Evolutionary conservation across 2,113 vertebrate genomes (phyloP), one percentile per base, ranked within the genome.

Genomic region (Loxodonta africana): DNA sequence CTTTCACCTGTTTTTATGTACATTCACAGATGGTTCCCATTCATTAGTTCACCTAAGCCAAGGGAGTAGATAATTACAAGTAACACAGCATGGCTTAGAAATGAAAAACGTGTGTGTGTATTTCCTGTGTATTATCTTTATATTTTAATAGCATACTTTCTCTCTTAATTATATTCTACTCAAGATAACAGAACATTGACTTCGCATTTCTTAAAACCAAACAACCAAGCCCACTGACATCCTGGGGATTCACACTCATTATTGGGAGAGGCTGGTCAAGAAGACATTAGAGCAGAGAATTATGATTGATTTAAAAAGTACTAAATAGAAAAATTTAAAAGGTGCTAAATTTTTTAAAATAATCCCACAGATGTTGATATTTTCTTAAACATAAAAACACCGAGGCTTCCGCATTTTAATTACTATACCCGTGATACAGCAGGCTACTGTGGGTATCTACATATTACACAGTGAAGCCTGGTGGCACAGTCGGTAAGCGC

Each of bases 301-400:
- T 9, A 86, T 2, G 74, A 28, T 1, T 89, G 62, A 93, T 18
- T 62, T 74, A 37, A 86, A 92, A 46, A n/a, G 67, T 30, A 86
- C 44, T 73, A 96, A 84, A 57, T 81, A 81, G 80, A 37, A 84
- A 17, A 73, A 30, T 80, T 51, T 51, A 51, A 44, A 46, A 67
- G 30, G 37, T 74, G 15, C 60, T 21, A 25, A 37, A 2, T 37
- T 37, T 37, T 37, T 37, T 37, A 37, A 37, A 37, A n/a, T 30
- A 80, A 53, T n/a, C 17, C 44, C 11, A 73, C 4, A 26, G 37
- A 87, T 37, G 37, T 10, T 53, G 57, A 44, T 23, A 83, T 74
- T 74, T 76, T 93, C 41, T 90, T 87, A 89, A 57, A 83, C 78
- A 80, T 28, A 4, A 94, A 93, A 92, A 48, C 37, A 4, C 20